Evolutionary conservation across 2,113 vertebrate species (phyloP), one percentile per base, ranked within the genome.

Genomic region (Triplophysa tibetana): DNA sequence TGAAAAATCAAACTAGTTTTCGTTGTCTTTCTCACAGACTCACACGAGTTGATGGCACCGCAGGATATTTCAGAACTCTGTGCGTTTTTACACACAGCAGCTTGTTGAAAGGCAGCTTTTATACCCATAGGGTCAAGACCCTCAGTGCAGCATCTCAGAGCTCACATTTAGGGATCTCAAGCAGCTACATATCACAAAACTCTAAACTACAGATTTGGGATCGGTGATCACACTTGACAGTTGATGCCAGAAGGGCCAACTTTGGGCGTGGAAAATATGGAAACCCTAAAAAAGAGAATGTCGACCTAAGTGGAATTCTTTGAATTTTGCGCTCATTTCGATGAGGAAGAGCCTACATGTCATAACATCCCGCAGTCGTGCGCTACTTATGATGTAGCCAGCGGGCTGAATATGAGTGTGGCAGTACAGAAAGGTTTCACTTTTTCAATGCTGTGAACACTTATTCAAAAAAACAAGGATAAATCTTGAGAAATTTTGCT

Each of bases 401-500:
- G 84, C 82, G 82, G 69, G 77, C 1, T 62, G 23, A 64, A 63
- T 29, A 12, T 75, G 45, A 64, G 41, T 2, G 9, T 58, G 54
- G 54, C 54, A 58, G 54, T 58, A 58, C 2, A 19, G 8, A 8
- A 58, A 21, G 54, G 54, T 58, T 21, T n/a, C 19, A 58, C 19
- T 6, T 19, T n/a, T 10, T 58, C 8, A 21, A 10, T 21, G 9
- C 19, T 58, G 19, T 21, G 17, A 58, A 21, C 19, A 2, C 2
- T 58, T 19, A 21, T 9, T 58, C 8, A 10, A 68, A 58, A n/a
- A 78, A 80, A 78, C 70, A 58, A 21, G 21, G 48, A 26, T 21
- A n/a, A 29, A 74, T 73, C 54, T 23, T 78, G 77, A 86, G 82
- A 83, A 87, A 86, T 82, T 88, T 89, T 89, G 90, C 85, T 14